Evolutionary conservation across 1,140 invertebrate genomes (phyloP).

Genomic region (Dinoponera quadriceps): DNA sequence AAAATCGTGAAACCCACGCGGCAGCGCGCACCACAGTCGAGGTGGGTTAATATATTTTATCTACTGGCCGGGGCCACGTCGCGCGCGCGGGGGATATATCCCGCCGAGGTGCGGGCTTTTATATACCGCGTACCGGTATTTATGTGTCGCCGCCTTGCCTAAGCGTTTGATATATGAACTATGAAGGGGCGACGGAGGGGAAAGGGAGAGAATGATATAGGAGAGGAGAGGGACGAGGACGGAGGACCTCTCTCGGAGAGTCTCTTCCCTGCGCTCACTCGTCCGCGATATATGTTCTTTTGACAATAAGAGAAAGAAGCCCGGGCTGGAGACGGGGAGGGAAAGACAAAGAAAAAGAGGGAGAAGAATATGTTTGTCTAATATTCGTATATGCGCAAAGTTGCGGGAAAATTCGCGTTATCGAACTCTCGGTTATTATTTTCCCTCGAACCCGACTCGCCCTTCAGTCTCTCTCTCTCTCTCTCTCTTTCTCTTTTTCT

Average conservation of each 20-base stretch:
- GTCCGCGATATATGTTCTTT: slow-evolving; percentile 45
- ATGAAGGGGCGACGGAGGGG: slow-evolving; percentile 54
- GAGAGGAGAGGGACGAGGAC: slow-evolving; percentile 14
- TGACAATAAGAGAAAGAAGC: slow-evolving; percentile 57
- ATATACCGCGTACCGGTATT: slow-evolving; percentile 77
- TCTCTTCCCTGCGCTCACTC: slow-evolving; percentile 13
- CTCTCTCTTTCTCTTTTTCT: too few relatives aligned
- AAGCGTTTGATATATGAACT: slow-evolving; percentile 80
- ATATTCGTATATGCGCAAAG: not conserved
- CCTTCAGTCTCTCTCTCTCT: too few relatives aligned
- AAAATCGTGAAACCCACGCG: slow-evolving; percentile 78
- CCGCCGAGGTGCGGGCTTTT: slow-evolving; percentile 72
- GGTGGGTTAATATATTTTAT: slow-evolving; percentile 77
- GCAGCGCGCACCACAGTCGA: slow-evolving; percentile 11
- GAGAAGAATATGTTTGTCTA: slow-evolving; percentile 32
- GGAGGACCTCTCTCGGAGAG: slow-evolving; percentile 5
- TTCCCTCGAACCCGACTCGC: too few relatives aligned
- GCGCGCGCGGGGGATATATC: slow-evolving; percentile 51
- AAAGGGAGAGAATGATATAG: slow-evolving; percentile 61
- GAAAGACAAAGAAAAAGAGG: not conserved
- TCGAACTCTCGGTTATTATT: too few relatives aligned
- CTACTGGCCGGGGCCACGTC: slow-evolving; percentile 61
- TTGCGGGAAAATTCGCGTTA: not conserved
- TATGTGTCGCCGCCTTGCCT: slow-evolving; percentile 79
- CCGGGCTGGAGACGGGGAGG: slow-evolving; percentile 1